Evolutionary conservation across 2,888 invertebrate genomes (phyloP), one percentile per base, ranked within the genome.

Genomic region (Agapostemon virescens): DNA sequence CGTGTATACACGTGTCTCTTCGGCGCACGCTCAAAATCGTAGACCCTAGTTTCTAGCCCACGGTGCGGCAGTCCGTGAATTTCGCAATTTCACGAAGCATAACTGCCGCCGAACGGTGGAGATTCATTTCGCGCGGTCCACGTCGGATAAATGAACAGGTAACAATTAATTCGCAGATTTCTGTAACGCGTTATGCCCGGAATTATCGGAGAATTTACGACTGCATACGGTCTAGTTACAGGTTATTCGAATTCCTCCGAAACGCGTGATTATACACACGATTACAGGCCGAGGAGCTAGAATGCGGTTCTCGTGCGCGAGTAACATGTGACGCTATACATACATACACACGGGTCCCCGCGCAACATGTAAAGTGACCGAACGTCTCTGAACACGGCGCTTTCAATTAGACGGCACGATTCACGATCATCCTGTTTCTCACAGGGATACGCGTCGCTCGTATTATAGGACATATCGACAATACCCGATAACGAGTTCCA

Each of bases 291-390:
- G 72, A 70, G 69, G 66, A 45, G 74, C 38, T 64, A 68, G 79
- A 79, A 49, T 68, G 70, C 74, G 74, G 70, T 71, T 69, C 79
- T 63, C 72, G 82, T 69, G 79, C 64, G 86, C 81, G 74, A 81
- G 81, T 81, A 84, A 86, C 84, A 74, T 64, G 82, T 83, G 86
- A 77, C 80, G 68, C 33, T 30, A 52, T 72, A n/a, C n/a, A 1
- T 4, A 5, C 30, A 17, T 17, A 4, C 15, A 33, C 20, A 55
- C 26, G 26, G 9, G 58, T 7, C 49, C 63, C 40, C 55, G 66
- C 42, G 74, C 52, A 67, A 76, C 69, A 52, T 40, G 61, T 73
- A 79, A 84, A 82, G 77, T 77, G 82, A 79, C 75, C 82, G 74
- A 78, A 73, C 79, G 73, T 77, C 78, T 69, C 79, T 84, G 74